Conservation (phyloP, 1,140 invertebrate species). For the Andricus grossulariae region DNA sequence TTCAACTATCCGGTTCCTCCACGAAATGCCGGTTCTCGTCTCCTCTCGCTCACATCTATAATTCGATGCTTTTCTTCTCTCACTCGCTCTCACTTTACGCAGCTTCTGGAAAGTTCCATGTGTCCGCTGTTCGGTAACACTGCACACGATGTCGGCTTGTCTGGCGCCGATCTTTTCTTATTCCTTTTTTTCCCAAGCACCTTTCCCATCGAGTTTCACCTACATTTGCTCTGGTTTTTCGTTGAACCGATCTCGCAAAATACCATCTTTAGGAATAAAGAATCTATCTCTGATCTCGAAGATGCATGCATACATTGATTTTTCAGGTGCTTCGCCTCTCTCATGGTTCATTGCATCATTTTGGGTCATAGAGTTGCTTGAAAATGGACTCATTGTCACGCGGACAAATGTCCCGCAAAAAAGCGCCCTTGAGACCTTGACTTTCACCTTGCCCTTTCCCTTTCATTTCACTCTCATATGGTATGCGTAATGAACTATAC, state of each 20-base stretch:
- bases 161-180: background rate
- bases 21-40: background rate
- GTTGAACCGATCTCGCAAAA: background rate
- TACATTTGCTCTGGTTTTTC: background rate
- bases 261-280: no score
- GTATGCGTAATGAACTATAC: no score
- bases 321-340: no score
- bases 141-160: background rate
- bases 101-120: conserved; percentile 69
- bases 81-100: conserved; percentile 40
- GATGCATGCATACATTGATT: no score
- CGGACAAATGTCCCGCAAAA: no score
- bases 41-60: background rate
- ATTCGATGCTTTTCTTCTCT: conserved; percentile 21
- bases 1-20: background rate
- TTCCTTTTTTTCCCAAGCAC: background rate
- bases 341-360: no score
- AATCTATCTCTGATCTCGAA: no score
- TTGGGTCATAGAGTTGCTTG: no score
- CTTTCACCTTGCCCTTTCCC: conserved; percentile 6
- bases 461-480: background rate
- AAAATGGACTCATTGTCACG: background rate
- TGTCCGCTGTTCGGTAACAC: conserved; percentile 23
- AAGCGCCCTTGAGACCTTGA: background rate
- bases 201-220: background rate